phyloP scores from a whole-genome alignment of 2,888 invertebrate genomes.

The Platycheirus rosarum region DNA sequence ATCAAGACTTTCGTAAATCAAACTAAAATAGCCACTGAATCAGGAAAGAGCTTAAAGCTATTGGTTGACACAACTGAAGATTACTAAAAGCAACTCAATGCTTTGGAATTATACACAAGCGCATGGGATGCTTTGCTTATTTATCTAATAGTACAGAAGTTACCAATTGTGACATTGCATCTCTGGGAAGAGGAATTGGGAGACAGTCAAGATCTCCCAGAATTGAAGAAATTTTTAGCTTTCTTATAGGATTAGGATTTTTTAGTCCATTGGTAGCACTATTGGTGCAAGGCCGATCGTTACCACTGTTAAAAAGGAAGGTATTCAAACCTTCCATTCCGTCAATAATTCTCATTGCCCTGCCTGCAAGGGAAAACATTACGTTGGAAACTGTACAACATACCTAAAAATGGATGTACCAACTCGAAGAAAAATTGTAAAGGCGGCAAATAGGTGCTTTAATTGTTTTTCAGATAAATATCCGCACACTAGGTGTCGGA shows the following conservation, averaged over 20 bases:
- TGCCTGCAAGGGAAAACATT: slow-evolving; percentile 5
- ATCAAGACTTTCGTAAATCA: too few species aligned
- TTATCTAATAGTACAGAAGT: too few species aligned
- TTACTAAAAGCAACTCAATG: neutral
- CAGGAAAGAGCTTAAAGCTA: neutral
- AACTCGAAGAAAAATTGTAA: neutral
- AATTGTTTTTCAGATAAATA: slow-evolving; percentile 25
- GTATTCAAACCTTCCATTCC: neutral
- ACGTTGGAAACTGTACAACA: slow-evolving; percentile 6
- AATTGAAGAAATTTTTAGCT: too few species aligned
- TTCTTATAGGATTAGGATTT: neutral
- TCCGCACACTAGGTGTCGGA: neutral
- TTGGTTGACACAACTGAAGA: neutral
- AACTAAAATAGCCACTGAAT: too few species aligned
- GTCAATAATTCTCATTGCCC: slow-evolving; percentile 1
- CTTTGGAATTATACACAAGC: neutral
- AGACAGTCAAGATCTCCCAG: too few species aligned
- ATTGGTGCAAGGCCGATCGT: neutral
- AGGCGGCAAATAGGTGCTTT: slow-evolving; percentile 5
- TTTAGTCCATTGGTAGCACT: neutral
- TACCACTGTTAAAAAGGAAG: neutral
- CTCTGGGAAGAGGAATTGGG: too few species aligned
- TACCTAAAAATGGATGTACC: neutral
- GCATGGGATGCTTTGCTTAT: too few species aligned
- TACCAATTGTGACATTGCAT: too few species aligned